A percentile compares a stretch with the other conserved stretches of the same genome.
phyloP scores from a whole-genome alignment of 2,888 invertebrate genomes.

The Dione vanillae region DNA sequence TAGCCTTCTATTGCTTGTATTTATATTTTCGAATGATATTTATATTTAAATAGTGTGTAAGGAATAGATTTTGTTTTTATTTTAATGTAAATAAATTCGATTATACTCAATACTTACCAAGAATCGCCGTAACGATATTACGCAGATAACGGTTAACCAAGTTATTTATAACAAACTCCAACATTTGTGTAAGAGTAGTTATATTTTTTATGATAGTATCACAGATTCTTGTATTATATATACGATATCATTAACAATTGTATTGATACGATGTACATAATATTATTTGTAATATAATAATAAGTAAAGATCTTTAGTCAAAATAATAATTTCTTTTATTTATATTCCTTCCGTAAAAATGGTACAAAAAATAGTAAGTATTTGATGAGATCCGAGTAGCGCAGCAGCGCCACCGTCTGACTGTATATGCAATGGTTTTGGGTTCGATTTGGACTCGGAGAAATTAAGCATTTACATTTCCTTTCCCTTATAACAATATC shows the following conservation, averaged over 20 bases:
- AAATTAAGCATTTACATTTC: too few species aligned
- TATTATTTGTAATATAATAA: constrained; percentile 81
- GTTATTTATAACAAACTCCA: neutral
- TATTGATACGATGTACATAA: constrained; percentile 76
- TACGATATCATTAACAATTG: constrained; percentile 58
- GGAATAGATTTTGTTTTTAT: constrained; percentile 19
- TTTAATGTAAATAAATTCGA: constrained; percentile 37
- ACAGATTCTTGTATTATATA: constrained; percentile 45
- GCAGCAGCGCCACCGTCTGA: too few species aligned
- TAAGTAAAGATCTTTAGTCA: constrained; percentile 81
- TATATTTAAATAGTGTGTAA: constrained; percentile 36
- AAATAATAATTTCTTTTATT: constrained; percentile 52
- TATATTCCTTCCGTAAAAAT: constrained; percentile 6
- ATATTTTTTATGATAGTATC: neutral
- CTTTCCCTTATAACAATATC: too few species aligned
- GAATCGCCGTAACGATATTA: constrained; percentile 1
- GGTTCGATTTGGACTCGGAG: too few species aligned
- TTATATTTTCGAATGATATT: constrained; percentile 50
- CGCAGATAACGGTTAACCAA: neutral
- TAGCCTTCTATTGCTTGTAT: constrained; percentile 31
- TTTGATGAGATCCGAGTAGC: too few species aligned
- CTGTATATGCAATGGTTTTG: too few species aligned
- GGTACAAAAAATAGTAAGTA: neutral
- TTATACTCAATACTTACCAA: constrained; percentile 13
- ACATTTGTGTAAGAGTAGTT: neutral